Evolutionary conservation across 2,888 invertebrate species (phyloP), one percentile per base, ranked within the genome.

Genomic region (Sarcophaga caerulescens): DNA sequence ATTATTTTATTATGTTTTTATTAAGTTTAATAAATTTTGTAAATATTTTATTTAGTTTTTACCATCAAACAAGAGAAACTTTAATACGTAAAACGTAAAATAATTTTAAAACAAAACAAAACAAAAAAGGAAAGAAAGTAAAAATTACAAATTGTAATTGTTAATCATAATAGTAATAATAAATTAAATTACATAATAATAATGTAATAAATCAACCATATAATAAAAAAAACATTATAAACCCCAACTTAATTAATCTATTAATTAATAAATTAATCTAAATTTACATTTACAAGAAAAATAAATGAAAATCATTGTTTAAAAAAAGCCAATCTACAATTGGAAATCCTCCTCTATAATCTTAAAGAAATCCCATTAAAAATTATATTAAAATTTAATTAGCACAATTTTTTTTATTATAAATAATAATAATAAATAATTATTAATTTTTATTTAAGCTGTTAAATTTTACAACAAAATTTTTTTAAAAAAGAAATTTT

Each of bases 321-420:
- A 35, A 47, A 81, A 81, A 59, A 21, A 25, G 21, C 44, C 35
- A 77, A 35, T 35, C 35, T 60, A 70, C 45, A 71, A 71, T 76
- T 82, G 82, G 76, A 76, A 47, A 11, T 63, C 70, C 76, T 70
- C 45, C 59, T 45, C 17, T 76, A 81, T 80, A 65, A 81, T 69
- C 69, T 35, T 69, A 8, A 25, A 52, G 68, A 57, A 68, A 52
- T 52, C 52, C 52, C 52, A 60, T 45, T 35, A 35, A 77, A 81
- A 78, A 77, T 85, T 74, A 65, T 65, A 19, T 75, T 82, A 76
- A 79, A 84, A 79, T 84, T 81, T 81, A 85, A 85, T 82, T 85
- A 85, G 85, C 85, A 85, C 85, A 85, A 85, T 85, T 85, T 66
- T 57, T 77, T 80, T 76, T 80, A 70, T 75, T 70, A 79, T 44